These are phyloP conservation scores for Thymelicus sylvestris DNA, from an alignment of 2,888 invertebrate species.

Conservation along the genomic window DNA sequence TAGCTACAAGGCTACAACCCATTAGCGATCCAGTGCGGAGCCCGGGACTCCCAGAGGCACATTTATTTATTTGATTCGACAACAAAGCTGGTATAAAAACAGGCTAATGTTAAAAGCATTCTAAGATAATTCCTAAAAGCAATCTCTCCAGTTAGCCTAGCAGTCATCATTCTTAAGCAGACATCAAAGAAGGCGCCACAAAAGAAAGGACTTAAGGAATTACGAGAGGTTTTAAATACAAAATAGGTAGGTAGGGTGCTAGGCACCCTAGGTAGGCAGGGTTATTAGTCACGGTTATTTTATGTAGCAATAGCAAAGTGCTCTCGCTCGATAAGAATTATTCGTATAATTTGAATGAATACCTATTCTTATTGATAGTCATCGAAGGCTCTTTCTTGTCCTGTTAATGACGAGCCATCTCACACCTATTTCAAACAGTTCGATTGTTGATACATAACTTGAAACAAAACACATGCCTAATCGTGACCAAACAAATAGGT, in stretches of 20 bases:
- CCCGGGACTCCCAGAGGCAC: neutral
- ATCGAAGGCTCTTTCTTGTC: too few species aligned
- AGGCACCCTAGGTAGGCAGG: too few species aligned
- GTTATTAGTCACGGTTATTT: neutral
- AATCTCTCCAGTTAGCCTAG: neutral
- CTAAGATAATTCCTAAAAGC: slow-evolving; percentile 10
- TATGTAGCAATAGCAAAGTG: neutral
- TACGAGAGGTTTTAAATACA: neutral
- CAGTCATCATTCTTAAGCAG: slow-evolving; percentile 9
- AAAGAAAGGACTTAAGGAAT: slow-evolving; percentile 1
- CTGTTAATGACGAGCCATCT: too few species aligned
- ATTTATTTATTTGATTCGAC: slow-evolving; percentile 33
- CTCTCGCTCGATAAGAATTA: too few species aligned
- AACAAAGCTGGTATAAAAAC: slow-evolving; percentile 29
- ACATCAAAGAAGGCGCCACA: slow-evolving; percentile 6
- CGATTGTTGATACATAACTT: too few species aligned
- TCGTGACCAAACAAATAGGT: too few species aligned
- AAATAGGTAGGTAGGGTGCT: neutral
- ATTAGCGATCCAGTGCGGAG: neutral
- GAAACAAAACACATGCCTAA: too few species aligned
- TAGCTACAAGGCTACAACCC: neutral
- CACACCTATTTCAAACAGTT: too few species aligned
- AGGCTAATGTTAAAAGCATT: slow-evolving; percentile 5
- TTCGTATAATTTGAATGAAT: too few species aligned
- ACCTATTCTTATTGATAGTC: too few species aligned